Base-by-base conservation (phyloP, 2,888 invertebrate species). In the Troides helena region DNA sequence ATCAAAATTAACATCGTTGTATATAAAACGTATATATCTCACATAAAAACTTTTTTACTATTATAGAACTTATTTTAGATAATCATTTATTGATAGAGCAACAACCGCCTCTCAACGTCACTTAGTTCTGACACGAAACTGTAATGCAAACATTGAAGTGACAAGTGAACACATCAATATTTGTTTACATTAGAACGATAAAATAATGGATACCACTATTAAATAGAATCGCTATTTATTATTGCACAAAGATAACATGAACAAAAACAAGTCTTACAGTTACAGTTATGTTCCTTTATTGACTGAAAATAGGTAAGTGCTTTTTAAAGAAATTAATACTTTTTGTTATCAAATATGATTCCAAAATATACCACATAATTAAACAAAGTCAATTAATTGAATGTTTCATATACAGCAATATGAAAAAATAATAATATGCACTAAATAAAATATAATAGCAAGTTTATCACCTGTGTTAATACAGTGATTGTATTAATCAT, bases 201-300 rank as follows among this genome's bases (percentile, higher is more conserved):
- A 61, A 36, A 61, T n/a, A 39, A 61, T 61, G 36, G 30, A 43
- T 21, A n/a, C 10, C 1, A 17, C 18, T 30, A 36, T 36, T 23
- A n/a, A 36, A 18, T 60, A n/a, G 17, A 36, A 58, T 65, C n/a
- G 17, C 8, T 53, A n/a, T 53, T 53, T 53, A 53, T 53, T n/a
- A 53, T 14, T 46, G 14, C 46, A 17, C 14, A 14, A 59, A 59
- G 4, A 36, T 46, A 74, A 78, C 74, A 81, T 79, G 76, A 72
- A 67, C 57, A 80, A 74, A 62, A 78, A 67, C 43, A 72, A 75
- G 68, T 75, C 72, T 56, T 87, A 82, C 72, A 72, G 80, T 10
- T 88, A 84, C 62, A 77, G 71, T 17, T 88, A 88, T 69, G 76
- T 80, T 2, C 85, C 85, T 17, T 71, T 88, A 61, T 73, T 77